Conservation (phyloP, 2,888 invertebrate species). For the Caenorhabditis sp. region DNA sequence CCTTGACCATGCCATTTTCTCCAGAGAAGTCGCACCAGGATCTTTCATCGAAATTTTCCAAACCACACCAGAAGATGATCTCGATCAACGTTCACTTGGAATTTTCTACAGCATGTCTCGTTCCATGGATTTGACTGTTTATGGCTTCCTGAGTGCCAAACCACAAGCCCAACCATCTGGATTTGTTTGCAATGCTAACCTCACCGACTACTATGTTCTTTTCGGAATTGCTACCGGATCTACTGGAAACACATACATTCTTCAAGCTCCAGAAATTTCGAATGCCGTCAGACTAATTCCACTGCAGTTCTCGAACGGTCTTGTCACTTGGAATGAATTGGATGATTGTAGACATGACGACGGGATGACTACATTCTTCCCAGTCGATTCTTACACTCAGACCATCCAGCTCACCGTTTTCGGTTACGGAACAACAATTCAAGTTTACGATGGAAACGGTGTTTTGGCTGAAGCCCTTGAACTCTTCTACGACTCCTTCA, state of each 20-base stretch:
- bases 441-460: constrained; percentile 63
- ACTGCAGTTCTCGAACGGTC: constrained; percentile 66
- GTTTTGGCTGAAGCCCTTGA: constrained; percentile 49
- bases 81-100: constrained; percentile 51
- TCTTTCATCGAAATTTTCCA: constrained; percentile 74
- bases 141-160: constrained; percentile 61
- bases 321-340: constrained; percentile 48
- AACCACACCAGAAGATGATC: constrained; percentile 67
- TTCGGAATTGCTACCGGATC: constrained; percentile 66
- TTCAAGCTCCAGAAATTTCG: constrained; percentile 60
- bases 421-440: constrained; percentile 62
- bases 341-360: constrained; percentile 62
- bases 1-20: constrained; percentile 61
- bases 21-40: constrained; percentile 65
- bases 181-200: constrained; percentile 68
- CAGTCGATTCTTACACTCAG: constrained; percentile 75
- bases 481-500: constrained; percentile 65
- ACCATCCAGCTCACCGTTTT: constrained; percentile 66
- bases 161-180: constrained; percentile 51
- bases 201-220: constrained; percentile 59
- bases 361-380: constrained; percentile 68
- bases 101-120: constrained; percentile 65
- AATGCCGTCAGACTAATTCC: constrained; percentile 70
- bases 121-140: constrained; percentile 50
- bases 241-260: constrained; percentile 64